Evolutionary conservation across 2,797 vertebrate species (phyloP).

Genomic region (Threskiornis aethiopicus): DNA sequence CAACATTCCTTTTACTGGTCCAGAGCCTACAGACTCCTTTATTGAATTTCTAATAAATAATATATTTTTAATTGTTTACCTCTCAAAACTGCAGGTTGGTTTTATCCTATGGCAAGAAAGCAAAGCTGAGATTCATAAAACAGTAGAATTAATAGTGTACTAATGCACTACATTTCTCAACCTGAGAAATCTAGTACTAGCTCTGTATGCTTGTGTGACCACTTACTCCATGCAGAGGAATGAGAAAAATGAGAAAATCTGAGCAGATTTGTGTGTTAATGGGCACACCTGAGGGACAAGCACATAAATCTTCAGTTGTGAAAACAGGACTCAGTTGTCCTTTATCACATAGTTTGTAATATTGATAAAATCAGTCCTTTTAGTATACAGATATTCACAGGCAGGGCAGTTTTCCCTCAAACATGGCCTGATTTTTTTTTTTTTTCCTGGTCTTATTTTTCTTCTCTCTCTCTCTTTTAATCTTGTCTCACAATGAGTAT

Average conservation of each 20-base stretch:
- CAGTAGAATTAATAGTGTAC: neutral
- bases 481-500: neutral
- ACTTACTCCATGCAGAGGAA: neutral
- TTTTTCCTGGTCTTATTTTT: neutral
- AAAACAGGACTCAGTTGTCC: neutral
- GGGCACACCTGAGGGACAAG: neutral
- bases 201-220: neutral
- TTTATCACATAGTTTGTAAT: neutral
- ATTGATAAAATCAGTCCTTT: neutral
- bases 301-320: neutral
- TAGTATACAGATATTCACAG: neutral
- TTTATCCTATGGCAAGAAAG: neutral
- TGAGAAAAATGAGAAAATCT: neutral
- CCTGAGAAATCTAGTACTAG: neutral
- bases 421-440: neutral
- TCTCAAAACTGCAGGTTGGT: neutral
- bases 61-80: neutral
- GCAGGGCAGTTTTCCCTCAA: neutral
- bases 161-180: neutral
- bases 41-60: conserved; percentile 5
- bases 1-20: neutral
- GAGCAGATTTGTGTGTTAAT: neutral
- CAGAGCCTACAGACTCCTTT: neutral
- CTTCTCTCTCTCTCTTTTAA: neutral
- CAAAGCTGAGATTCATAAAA: neutral